A percentile compares a stretch with the other conserved stretches of the same genome.
phyloP scores from a whole-genome alignment of 2,113 vertebrate genomes.

The Sceloporus undulatus region DNA sequence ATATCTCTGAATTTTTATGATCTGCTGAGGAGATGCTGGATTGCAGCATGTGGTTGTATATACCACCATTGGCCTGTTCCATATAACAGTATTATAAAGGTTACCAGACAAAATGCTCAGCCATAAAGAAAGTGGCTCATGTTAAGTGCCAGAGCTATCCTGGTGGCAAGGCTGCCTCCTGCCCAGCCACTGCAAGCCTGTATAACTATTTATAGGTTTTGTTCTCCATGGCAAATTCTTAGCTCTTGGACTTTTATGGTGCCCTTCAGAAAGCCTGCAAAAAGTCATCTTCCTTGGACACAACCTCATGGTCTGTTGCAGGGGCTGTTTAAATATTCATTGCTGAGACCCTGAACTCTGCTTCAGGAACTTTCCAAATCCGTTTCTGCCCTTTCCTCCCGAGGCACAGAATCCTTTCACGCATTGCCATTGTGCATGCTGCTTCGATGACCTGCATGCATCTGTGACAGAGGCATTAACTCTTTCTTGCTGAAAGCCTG shows the following conservation, averaged over 20 bases:
- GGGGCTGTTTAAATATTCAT: not conserved
- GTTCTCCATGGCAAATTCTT: not conserved
- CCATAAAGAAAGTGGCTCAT: not conserved
- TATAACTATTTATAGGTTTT: not conserved
- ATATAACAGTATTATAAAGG: not conserved
- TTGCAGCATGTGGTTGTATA: too few species aligned
- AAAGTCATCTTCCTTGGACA: not conserved
- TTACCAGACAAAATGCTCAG: not conserved
- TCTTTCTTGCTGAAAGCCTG: not conserved
- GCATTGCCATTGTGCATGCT: slow-evolving; percentile 23
- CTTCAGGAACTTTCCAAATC: slow-evolving; percentile 9
- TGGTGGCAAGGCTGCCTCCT: too few species aligned
- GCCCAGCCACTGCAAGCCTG: not conserved
- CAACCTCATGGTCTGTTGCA: slow-evolving; percentile 11
- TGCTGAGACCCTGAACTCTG: not conserved
- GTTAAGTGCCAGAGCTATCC: not conserved
- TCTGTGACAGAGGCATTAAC: not conserved
- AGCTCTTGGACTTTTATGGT: slow-evolving; percentile 28
- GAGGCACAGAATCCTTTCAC: slow-evolving; percentile 17
- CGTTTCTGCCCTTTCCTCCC: slow-evolving; percentile 35
- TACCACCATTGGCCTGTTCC: too few species aligned
- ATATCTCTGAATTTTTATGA: too few species aligned
- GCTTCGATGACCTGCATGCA: slow-evolving; percentile 37
- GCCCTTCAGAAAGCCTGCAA: slow-evolving; percentile 24
- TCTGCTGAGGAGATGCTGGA: too few species aligned